Evolutionary conservation across 2,888 invertebrate species (phyloP), one percentile per base, ranked within the genome.

Genomic region (Sylvicola cinctus): DNA sequence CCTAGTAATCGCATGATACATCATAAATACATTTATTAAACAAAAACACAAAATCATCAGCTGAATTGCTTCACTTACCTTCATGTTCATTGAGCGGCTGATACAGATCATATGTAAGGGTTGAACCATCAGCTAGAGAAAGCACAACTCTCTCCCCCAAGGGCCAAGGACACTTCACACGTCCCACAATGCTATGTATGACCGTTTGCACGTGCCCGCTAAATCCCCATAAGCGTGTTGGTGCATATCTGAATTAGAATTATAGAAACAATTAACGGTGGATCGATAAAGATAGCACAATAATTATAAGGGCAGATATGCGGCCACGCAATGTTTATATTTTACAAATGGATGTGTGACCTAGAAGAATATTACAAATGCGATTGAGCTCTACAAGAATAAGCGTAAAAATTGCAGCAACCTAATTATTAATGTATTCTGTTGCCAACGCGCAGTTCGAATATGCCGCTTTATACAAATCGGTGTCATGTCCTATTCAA

Each of bases 121-220:
- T 90, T 29, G 88, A 83, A 35, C 80, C 83, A 61, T 91, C 91
- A 8, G 67, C 60, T 43, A 90, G 61, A 28, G 66, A 62, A 17
- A 87, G 61, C 43, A 74, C 76, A 35, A 84, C 72, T 35, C 88
- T 67, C 46, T 79, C 77, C 16, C 90, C 87, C 45, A 79, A 73
- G 2, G 85, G 83, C 74, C 83, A 80, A 34, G 87, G 87, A 48
- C 88, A 84, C 40, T 78, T 72, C 16, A 88, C 78, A 36, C 90
- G 70, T 16, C 84, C 83, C 39, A 84, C 76, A 42, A 83, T 67
- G 47, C 87, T 90, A 60, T 91, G 91, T 34, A 90, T 62, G 38
- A 90, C 78, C 2, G 91, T 91, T 57, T 93, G 91, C 14, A 91
- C 74, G 56, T 93, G 91, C 10, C 91, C 91, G 56, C 87, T 90